Conservation (phyloP, 2,113 vertebrate genomes). For the Poicephalus meyeri region DNA sequence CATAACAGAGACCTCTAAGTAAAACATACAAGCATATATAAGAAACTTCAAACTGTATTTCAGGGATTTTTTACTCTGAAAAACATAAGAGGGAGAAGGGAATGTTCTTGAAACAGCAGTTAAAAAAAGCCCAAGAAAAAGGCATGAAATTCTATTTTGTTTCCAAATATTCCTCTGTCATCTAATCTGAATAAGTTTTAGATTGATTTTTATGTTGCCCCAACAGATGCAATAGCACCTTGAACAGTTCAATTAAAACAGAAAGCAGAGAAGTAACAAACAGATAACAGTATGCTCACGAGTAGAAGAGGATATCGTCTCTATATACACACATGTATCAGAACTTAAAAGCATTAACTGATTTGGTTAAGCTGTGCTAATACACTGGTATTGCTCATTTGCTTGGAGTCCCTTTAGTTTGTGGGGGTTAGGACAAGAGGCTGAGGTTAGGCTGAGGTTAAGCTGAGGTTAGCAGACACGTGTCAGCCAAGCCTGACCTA, state of each 20-base stretch:
- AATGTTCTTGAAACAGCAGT: not conserved
- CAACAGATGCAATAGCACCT: not conserved
- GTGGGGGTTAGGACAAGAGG: not conserved
- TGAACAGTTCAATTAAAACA: not conserved
- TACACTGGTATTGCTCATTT: not conserved
- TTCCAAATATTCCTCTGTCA: not conserved
- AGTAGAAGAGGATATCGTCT: not conserved
- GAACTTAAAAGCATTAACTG: not conserved
- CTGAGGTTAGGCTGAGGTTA: slow-evolving; percentile 42
- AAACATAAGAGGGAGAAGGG: not conserved
- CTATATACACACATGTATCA: not conserved
- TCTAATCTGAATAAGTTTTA: not conserved
- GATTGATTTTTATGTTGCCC: not conserved
- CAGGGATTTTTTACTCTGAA: not conserved
- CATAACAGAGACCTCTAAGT: not conserved
- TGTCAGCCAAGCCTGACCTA: slow-evolving; percentile 10
- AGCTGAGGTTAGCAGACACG: not conserved
- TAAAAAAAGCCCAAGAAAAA: not conserved
- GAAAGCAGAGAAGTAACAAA: not conserved
- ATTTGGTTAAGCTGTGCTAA: not conserved
- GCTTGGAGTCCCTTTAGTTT: not conserved
- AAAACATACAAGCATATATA: not conserved
- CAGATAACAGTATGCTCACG: not conserved
- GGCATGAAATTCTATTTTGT: not conserved
- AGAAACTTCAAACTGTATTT: not conserved